Percentiles rank a stretch among this genome's conserved stretches.
Conservation (phyloP, 2,113 vertebrate species). For the Trinectes maculatus region DNA sequence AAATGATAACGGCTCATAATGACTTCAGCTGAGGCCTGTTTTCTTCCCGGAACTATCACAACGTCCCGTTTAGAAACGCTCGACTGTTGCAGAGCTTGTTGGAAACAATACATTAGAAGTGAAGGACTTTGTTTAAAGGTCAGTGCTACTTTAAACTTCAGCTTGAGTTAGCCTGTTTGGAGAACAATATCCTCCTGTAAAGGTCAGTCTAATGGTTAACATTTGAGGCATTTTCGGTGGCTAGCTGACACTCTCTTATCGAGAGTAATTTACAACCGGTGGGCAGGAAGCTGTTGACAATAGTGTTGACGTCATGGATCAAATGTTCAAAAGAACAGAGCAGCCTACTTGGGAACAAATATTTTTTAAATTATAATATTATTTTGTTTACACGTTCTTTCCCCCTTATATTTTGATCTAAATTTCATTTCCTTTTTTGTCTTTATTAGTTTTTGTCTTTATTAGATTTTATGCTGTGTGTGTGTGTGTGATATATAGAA, state of each 20-base stretch:
- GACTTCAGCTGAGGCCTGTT: background rate
- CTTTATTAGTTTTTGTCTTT: no score
- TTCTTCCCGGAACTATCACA: background rate
- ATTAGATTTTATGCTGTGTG: no score
- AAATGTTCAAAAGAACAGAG: no score
- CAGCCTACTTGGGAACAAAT: no score
- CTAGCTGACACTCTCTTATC: conserved; percentile 31
- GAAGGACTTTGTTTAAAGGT: conserved; percentile 46
- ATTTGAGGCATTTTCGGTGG: conserved; percentile 34
- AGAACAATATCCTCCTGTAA: conserved; percentile 31
- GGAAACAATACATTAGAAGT: conserved; percentile 31
- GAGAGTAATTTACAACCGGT: conserved; percentile 37
- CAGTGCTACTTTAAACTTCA: conserved; percentile 46
- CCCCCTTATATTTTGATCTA: no score
- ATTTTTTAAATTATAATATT: no score
- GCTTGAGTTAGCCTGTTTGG: conserved; percentile 28
- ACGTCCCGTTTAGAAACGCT: conserved; percentile 6
- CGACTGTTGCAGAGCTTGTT: conserved; percentile 20
- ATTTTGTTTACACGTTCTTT: no score
- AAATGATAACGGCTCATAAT: background rate
- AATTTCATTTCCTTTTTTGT: no score
- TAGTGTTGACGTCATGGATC: background rate
- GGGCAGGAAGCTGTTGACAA: conserved; percentile 17
- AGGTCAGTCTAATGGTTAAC: conserved; percentile 60
- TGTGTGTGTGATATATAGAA: no score